These are phyloP conservation scores for Lottia gigantea DNA, from an alignment of 2,888 invertebrate species.

Conservation along the genomic window DNA sequence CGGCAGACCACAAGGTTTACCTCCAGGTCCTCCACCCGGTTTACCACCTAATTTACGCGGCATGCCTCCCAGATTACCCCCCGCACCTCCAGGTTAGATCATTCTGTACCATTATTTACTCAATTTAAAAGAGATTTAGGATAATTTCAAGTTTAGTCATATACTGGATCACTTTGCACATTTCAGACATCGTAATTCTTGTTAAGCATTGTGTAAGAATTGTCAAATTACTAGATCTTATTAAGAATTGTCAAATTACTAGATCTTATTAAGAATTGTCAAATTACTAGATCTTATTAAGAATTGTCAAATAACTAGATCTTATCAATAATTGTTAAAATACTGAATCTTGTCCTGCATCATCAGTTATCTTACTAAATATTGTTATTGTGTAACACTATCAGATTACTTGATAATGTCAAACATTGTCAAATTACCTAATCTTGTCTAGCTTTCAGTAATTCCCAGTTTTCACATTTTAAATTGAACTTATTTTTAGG, in stretches of 20 bases:
- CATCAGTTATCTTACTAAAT: no score
- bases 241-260: no score
- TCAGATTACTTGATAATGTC: background rate
- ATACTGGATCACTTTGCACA: background rate
- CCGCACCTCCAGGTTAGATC: conserved; percentile 73
- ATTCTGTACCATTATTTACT: background rate
- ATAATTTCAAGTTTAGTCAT: background rate
- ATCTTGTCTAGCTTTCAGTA: no score
- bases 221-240: no score
- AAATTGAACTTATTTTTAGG: conserved; percentile 37
- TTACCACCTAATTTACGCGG: conserved; percentile 60
- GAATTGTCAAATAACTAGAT: no score
- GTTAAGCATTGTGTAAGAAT: no score
- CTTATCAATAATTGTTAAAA: no score
- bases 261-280: no score
- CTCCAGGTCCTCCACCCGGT: conserved; percentile 66
- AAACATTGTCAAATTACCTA: background rate
- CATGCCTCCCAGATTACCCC: conserved; percentile 70
- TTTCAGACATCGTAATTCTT: background rate
- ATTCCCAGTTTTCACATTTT: no score
- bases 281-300: no score
- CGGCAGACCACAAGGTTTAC: conserved; percentile 64
- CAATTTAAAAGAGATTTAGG: background rate
- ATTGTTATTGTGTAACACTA: no score
- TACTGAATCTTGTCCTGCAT: no score